Percentiles rank a stretch among this genome's conserved stretches.
Evolutionary conservation across 2,113 vertebrate species (phyloP).

Genomic region (Actenoides lindsayi): DNA sequence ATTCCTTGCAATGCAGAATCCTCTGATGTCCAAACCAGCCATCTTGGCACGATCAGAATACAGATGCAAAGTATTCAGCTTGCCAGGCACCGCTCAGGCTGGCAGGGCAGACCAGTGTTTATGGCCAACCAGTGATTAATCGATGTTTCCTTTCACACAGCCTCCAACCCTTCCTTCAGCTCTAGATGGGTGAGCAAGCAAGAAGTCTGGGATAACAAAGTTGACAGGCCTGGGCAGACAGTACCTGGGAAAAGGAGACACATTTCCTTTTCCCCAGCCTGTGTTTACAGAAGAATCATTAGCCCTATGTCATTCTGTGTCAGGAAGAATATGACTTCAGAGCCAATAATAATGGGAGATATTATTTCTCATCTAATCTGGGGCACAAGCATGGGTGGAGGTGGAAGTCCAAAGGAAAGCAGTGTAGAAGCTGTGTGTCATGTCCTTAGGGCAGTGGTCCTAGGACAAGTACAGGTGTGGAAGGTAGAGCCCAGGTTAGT

Average conservation of each 20-base stretch:
- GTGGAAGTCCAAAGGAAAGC: background rate
- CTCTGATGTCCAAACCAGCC: background rate
- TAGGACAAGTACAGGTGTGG: background rate
- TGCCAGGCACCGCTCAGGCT: background rate
- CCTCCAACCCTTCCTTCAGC: background rate
- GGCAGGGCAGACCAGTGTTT: background rate
- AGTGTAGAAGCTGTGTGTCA: background rate
- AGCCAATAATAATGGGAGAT: background rate
- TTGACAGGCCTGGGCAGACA: background rate
- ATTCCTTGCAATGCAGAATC: background rate
- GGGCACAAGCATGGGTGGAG: background rate
- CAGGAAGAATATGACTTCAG: background rate
- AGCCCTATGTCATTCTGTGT: background rate
- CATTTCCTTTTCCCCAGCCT: background rate
- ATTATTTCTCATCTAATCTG: background rate
- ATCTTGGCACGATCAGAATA: background rate
- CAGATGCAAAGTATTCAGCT: background rate
- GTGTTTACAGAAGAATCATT: background rate
- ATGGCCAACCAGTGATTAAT: background rate
- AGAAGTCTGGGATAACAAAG: background rate
- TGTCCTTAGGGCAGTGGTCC: background rate
- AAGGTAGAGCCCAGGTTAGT: background rate
- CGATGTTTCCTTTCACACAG: background rate
- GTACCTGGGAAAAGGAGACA: background rate
- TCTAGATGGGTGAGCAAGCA: background rate